A percentile compares a stretch with the other conserved stretches of the same genome.
phyloP scores from a whole-genome alignment of 2,888 invertebrate species.

The Polymixis flavicincta region DNA sequence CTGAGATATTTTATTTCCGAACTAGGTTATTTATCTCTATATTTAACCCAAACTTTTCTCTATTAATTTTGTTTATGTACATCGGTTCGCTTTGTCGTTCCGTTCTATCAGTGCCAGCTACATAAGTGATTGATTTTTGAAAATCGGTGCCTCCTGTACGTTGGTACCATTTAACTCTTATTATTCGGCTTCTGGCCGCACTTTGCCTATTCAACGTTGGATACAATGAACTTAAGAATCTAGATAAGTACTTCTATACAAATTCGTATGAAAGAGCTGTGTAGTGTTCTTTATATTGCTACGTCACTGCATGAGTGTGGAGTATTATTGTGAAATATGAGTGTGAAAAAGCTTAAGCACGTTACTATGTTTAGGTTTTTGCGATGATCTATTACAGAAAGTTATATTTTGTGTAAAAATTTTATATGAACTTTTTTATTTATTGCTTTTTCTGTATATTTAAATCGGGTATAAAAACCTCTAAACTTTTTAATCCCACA shows the following conservation, averaged over 20 bases:
- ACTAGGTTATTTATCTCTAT: conserved; percentile 32
- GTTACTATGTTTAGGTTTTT: conserved; percentile 31
- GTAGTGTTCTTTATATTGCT: conserved; percentile 49
- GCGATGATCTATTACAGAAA: conserved; percentile 32
- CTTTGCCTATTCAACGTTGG: conserved; percentile 67
- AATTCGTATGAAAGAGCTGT: conserved; percentile 54
- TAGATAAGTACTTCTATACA: conserved; percentile 65
- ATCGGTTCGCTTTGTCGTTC: conserved; percentile 69
- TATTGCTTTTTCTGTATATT: background rate
- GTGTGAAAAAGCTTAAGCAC: conserved; percentile 16
- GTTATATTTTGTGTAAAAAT: background rate
- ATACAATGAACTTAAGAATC: conserved; percentile 61
- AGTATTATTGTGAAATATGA: conserved; percentile 53
- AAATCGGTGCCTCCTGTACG: conserved; percentile 80
- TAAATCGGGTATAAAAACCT: background rate
- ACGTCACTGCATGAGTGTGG: conserved; percentile 51
- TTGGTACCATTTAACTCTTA: conserved; percentile 85
- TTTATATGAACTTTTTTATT: background rate
- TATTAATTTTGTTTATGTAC: conserved; percentile 51
- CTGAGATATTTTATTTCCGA: background rate
- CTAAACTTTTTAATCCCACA: background rate
- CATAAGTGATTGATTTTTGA: conserved; percentile 89
- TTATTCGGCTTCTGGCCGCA: conserved; percentile 67
- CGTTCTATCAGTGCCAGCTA: conserved; percentile 89
- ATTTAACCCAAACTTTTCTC: conserved; percentile 26